Evolutionary conservation across 2,888 invertebrate species (phyloP).

Genomic region (Thelaira solivaga): DNA sequence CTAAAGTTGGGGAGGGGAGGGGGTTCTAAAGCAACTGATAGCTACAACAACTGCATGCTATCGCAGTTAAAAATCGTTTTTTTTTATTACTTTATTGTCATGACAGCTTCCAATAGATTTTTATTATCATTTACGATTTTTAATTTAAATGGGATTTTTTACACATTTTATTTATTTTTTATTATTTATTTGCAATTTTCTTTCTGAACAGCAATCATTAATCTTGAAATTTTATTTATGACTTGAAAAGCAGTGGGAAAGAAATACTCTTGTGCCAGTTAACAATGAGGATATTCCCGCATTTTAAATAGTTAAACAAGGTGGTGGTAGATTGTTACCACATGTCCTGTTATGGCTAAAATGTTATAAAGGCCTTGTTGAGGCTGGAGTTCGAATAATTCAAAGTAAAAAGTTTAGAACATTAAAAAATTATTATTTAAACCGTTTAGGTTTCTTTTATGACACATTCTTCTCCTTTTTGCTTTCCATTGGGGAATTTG

Average conservation of each 20-base stretch:
- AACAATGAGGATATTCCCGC: no score
- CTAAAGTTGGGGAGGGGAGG: no score
- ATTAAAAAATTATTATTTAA: constrained; percentile 59
- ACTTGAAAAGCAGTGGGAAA: background rate
- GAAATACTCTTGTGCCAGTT: constrained; percentile 8
- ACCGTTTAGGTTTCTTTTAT: constrained; percentile 25
- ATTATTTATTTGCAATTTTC: constrained; percentile 53
- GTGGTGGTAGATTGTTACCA: constrained; percentile 33
- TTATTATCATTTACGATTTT: constrained; percentile 62
- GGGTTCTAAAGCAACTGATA: background rate
- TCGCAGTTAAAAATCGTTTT: constrained; percentile 41
- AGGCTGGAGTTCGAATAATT: constrained; percentile 46
- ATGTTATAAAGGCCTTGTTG: background rate
- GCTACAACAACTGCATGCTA: constrained; percentile 10
- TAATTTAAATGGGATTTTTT: constrained; percentile 60
- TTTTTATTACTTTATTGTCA: constrained; percentile 55
- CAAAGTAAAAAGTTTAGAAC: constrained; percentile 47
- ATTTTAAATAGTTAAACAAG: constrained; percentile 13
- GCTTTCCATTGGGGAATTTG: constrained; percentile 40
- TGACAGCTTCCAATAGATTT: constrained; percentile 58
- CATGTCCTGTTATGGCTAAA: constrained; percentile 18
- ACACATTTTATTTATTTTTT: constrained; percentile 42
- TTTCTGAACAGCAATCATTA: constrained; percentile 51
- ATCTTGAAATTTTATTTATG: constrained; percentile 56
- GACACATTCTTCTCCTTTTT: constrained; percentile 1